A percentile compares a stretch with the other conserved stretches of the same genome.
Conservation (phyloP, 1,140 invertebrate genomes). For the Chrysoperla carnea region DNA sequence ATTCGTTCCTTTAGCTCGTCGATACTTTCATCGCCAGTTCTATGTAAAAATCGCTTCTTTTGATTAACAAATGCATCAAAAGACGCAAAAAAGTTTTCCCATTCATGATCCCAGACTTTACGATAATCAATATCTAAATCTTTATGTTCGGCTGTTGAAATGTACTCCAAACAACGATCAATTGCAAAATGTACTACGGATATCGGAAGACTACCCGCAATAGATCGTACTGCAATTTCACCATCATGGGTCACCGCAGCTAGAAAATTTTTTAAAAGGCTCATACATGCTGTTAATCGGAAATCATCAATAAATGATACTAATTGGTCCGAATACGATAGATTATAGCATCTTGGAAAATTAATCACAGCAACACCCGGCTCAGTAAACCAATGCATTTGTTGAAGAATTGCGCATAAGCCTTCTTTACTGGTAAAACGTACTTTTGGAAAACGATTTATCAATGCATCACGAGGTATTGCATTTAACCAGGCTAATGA, state of each 20-base stretch:
- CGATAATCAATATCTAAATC: constrained; percentile 66
- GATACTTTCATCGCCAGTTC: constrained; percentile 24
- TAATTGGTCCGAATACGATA: constrained; percentile 55
- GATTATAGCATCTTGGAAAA: constrained; percentile 64
- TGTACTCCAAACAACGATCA: constrained; percentile 53
- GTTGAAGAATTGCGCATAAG: constrained; percentile 59
- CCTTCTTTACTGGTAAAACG: constrained; percentile 85
- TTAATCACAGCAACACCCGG: constrained; percentile 58
- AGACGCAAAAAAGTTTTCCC: constrained; percentile 68
- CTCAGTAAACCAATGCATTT: constrained; percentile 81
- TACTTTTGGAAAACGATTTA: constrained; percentile 63
- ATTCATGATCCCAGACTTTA: constrained; percentile 59
- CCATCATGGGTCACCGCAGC: constrained; percentile 34
- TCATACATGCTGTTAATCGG: constrained; percentile 70
- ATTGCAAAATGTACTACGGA: constrained; percentile 63
- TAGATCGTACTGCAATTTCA: constrained; percentile 31
- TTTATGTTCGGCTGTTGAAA: constrained; percentile 57
- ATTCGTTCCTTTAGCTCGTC: constrained; percentile 17
- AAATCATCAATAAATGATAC: constrained; percentile 81
- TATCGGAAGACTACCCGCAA: constrained; percentile 47
- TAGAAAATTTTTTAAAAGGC: constrained; percentile 58
- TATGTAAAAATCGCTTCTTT: constrained; percentile 25
- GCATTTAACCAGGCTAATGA: constrained; percentile 49
- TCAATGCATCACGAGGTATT: constrained; percentile 40
- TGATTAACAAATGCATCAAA: constrained; percentile 54